A percentile compares a stretch with the other conserved stretches of the same genome.
phyloP scores from a whole-genome alignment of 1,140 invertebrate species.

The Anoplophora glabripennis region DNA sequence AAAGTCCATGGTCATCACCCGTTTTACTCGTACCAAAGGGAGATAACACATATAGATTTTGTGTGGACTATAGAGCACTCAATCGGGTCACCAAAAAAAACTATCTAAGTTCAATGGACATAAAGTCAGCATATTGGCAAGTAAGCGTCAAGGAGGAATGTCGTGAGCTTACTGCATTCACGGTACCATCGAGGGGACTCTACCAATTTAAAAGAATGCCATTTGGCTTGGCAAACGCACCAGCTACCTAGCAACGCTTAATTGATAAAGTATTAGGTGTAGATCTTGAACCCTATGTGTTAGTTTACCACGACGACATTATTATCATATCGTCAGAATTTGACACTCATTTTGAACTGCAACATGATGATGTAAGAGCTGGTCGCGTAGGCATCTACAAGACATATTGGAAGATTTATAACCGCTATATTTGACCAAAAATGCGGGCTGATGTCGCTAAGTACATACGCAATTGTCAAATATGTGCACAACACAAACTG shows the following conservation, averaged over 20 bases:
- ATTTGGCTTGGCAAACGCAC: constrained; percentile 42
- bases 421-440: constrained; percentile 33
- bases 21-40: constrained; percentile 40
- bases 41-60: constrained; percentile 31
- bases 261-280: constrained; percentile 23
- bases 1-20: constrained; percentile 28
- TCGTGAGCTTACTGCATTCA: constrained; percentile 49
- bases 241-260: constrained; percentile 45
- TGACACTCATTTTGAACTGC: constrained; percentile 6
- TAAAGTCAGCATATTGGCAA: constrained; percentile 45
- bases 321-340: constrained; percentile 11
- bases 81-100: constrained; percentile 19
- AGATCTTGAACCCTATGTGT: constrained; percentile 28
- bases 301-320: constrained; percentile 34
- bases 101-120: constrained; percentile 37
- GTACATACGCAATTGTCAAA: constrained; percentile 29
- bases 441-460: constrained; percentile 27
- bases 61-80: constrained; percentile 43
- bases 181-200: constrained; percentile 34
- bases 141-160: constrained; percentile 35
- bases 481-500: constrained; percentile 7
- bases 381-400: constrained; percentile 34
- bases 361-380: constrained; percentile 12
- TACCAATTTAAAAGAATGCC: constrained; percentile 41
- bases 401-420: constrained; percentile 18